phyloP scores from a whole-genome alignment of 2,888 invertebrate genomes.

The Sinopyrophorus schimmeli region DNA sequence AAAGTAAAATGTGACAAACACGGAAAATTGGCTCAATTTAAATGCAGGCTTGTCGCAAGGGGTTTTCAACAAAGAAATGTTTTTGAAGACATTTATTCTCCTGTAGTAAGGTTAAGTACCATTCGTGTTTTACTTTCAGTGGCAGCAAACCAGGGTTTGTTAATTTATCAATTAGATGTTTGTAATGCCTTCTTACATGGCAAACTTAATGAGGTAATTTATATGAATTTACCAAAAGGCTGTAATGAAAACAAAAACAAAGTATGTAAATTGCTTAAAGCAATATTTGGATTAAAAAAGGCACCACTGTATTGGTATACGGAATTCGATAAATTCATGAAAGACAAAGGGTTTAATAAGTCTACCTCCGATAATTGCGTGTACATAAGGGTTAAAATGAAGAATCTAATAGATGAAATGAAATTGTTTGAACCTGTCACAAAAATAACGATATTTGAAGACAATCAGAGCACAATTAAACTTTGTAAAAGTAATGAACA shows the following conservation, averaged over 20 bases:
- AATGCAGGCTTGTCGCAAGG: slow-evolving; percentile 7
- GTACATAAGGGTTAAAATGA: neutral
- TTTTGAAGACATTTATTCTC: slow-evolving; percentile 1
- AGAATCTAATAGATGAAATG: neutral
- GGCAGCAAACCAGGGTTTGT: neutral
- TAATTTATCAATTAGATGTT: slow-evolving; percentile 12
- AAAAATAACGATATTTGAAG: too few species aligned
- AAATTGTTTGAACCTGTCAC: too few species aligned
- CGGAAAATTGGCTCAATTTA: neutral
- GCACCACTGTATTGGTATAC: neutral
- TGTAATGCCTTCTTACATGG: slow-evolving; percentile 9
- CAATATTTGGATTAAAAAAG: neutral
- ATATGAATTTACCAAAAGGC: slow-evolving; percentile 3
- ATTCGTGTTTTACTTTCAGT: slow-evolving; percentile 4
- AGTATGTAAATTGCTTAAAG: too few species aligned
- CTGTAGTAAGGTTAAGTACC: slow-evolving; percentile 4
- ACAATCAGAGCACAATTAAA: too few species aligned
- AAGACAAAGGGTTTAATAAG: too few species aligned
- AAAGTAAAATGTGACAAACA: slow-evolving; percentile 6
- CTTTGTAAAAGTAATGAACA: too few species aligned
- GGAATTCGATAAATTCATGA: too few species aligned
- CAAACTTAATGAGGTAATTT: slow-evolving; percentile 6
- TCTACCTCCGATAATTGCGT: too few species aligned
- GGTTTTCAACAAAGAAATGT: slow-evolving; percentile 8
- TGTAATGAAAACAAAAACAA: too few species aligned